Conservation (phyloP, 2,797 vertebrate species). For the Tangara arthus region DNA sequence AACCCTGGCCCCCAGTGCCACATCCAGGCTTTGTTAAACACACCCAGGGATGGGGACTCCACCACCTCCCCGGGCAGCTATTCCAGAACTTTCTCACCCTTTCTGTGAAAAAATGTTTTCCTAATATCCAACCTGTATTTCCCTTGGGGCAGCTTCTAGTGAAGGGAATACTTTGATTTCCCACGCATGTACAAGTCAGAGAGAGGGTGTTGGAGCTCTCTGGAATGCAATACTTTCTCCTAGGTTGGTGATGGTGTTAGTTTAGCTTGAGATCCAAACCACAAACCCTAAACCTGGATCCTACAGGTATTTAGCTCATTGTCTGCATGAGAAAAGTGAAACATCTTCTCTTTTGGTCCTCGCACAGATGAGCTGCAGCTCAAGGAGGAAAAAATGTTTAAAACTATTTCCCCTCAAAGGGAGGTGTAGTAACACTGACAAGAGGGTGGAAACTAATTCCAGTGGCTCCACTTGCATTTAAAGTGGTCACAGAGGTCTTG, state of each 20-base stretch:
- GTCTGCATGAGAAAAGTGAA: not conserved
- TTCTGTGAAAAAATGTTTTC: not conserved
- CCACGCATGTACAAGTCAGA: rapidly evolving
- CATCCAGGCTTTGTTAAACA: not conserved
- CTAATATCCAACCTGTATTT: not conserved
- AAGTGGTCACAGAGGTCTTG: not conserved
- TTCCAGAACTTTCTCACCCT: not conserved
- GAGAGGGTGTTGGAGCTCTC: not conserved
- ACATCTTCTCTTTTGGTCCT: not conserved
- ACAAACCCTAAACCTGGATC: not conserved
- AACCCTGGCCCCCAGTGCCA: not conserved
- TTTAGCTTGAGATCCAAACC: not conserved
- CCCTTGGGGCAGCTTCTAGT: not conserved
- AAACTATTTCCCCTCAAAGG: not conserved
- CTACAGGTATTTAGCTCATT: not conserved
- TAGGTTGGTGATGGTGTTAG: not conserved
- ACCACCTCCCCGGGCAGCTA: not conserved
- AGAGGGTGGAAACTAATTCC: not conserved
- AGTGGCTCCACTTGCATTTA: not conserved
- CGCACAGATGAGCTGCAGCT: not conserved
- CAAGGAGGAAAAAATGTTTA: not conserved
- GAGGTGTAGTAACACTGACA: not conserved
- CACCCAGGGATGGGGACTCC: not conserved
- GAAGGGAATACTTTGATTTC: not conserved
- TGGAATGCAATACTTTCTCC: not conserved